Percentiles rank a stretch among this genome's conserved stretches.
These are phyloP conservation scores for Cancer borealis DNA, from an alignment of 2,888 invertebrate species.

Conservation along the genomic window DNA sequence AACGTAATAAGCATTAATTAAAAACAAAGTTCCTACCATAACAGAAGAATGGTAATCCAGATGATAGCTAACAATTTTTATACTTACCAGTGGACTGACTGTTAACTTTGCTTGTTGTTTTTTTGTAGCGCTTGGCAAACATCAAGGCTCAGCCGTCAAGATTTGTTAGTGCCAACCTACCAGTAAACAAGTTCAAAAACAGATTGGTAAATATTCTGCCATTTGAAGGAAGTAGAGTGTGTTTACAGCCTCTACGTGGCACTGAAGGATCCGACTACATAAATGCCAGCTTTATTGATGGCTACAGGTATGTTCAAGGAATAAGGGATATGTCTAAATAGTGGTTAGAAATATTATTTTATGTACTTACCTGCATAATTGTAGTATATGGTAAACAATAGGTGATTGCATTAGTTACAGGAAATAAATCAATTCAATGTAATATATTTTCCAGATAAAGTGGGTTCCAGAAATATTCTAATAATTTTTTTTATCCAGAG, in stretches of 20 bases:
- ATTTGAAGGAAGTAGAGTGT: constrained; percentile 96
- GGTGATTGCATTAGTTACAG: too few species aligned
- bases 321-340: background rate
- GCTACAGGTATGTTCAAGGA: constrained; percentile 84
- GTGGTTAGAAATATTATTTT: background rate
- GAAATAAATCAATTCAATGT: too few species aligned
- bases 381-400: too few species aligned
- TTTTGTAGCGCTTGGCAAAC: constrained; percentile 89
- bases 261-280: constrained; percentile 93
- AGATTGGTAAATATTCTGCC: constrained; percentile 98
- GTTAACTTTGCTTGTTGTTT: constrained; percentile 6
- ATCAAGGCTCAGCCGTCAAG: constrained; percentile 95
- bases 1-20: too few species aligned
- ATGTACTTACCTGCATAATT: too few species aligned
- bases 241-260: constrained; percentile 90
- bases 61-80: background rate
- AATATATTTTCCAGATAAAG: too few species aligned
- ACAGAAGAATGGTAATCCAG: background rate
- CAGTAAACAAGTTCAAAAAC: constrained; percentile 99
- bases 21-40: too few species aligned
- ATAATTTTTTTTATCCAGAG: too few species aligned
- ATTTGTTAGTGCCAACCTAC: constrained; percentile 96
- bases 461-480: too few species aligned
- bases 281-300: constrained; percentile 98
- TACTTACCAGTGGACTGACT: background rate